A percentile compares a stretch with the other conserved stretches of the same genome.
Conservation (phyloP, 2,113 vertebrate species). For the Sminthopsis crassicaudata region DNA sequence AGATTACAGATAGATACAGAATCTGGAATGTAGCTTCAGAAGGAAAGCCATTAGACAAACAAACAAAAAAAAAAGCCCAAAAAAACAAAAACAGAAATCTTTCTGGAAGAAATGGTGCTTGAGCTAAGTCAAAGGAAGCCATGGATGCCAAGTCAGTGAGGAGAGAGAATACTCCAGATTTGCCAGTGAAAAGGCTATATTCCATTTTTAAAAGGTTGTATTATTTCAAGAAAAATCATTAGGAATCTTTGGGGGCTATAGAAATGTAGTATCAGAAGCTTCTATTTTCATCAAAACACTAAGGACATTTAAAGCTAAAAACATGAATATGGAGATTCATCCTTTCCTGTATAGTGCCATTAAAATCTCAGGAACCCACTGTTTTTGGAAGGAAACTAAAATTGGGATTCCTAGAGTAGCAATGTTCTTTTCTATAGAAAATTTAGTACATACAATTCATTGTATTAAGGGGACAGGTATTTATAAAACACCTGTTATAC, state of each 20-base stretch:
- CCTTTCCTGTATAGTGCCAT: neutral
- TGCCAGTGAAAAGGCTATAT: neutral
- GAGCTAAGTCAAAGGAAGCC: neutral
- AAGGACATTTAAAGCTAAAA: neutral
- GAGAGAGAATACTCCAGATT: neutral
- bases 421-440: neutral
- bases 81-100: neutral
- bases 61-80: neutral
- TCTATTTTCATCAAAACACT: no score
- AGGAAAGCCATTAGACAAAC: neutral
- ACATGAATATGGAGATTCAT: neutral
- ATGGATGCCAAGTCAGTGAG: neutral
- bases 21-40: neutral
- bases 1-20: neutral
- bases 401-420: neutral
- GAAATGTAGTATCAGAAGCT: no score
- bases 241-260: no score
- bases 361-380: neutral
- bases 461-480: neutral
- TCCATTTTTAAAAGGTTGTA: no score
- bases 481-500: neutral
- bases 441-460: neutral
- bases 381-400: neutral
- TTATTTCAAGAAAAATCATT: neutral
- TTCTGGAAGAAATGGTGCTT: neutral